Evolutionary conservation across 1,140 invertebrate species (phyloP).

Genomic region (Linepithema humile): DNA sequence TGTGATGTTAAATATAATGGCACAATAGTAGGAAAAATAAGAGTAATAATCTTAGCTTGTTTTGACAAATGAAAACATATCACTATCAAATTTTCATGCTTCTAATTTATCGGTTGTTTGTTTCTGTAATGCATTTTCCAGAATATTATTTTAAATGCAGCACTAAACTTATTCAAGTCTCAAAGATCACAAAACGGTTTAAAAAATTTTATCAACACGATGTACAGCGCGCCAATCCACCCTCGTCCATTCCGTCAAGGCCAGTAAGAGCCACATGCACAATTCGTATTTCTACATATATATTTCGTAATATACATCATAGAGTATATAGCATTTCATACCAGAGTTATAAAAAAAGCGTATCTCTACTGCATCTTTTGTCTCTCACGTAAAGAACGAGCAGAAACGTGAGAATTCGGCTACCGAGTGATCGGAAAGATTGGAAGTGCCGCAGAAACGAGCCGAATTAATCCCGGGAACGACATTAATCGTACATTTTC

Average conservation of each 20-base stretch:
- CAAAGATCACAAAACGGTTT: neutral
- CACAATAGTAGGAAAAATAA: neutral
- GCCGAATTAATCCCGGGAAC: neutral
- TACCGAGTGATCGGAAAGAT: neutral
- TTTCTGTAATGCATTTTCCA: neutral
- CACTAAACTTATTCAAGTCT: neutral
- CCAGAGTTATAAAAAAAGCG: too few relatives aligned
- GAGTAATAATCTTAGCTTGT: neutral
- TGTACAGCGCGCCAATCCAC: neutral
- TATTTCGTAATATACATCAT: neutral
- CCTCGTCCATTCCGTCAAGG: neutral
- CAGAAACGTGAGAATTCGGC: too few relatives aligned
- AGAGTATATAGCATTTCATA: too few relatives aligned
- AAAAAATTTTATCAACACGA: neutral
- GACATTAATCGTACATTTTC: slow-evolving; percentile 12
- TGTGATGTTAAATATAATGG: neutral
- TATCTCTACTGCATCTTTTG: too few relatives aligned
- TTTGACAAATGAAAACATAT: neutral
- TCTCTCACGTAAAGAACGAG: too few relatives aligned
- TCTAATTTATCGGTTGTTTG: too few relatives aligned
- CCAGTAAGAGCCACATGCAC: neutral
- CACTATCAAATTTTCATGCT: neutral
- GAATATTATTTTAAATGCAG: neutral
- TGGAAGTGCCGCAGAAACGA: neutral
- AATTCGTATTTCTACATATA: too few relatives aligned